A percentile compares a stretch with the other conserved stretches of the same genome.
phyloP scores from a whole-genome alignment of 2,888 invertebrate species.

The Entomobrya proxima region DNA sequence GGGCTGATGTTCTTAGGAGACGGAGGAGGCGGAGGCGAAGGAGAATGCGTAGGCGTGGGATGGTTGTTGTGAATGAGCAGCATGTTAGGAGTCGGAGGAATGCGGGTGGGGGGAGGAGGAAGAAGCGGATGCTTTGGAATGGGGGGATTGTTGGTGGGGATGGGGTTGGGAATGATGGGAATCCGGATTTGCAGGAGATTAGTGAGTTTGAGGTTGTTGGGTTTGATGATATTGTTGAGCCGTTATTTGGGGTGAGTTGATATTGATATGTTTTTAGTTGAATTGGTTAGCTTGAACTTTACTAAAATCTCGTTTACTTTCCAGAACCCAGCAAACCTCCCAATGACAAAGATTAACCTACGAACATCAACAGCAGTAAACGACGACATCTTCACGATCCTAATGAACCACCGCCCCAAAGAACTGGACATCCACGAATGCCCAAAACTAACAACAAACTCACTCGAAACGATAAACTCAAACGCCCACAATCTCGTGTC shows the following conservation, averaged over 20 bases:
- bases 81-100: conserved; percentile 17
- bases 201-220: conserved; percentile 52
- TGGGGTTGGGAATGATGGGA: neutral
- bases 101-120: conserved; percentile 26
- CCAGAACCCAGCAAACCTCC: conserved; percentile 83
- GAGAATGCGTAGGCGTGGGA: conserved; percentile 14
- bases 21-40: conserved; percentile 35
- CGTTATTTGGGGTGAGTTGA: conserved; percentile 68
- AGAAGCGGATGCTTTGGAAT: conserved; percentile 51
- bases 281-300: conserved; percentile 78
- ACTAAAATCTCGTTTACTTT: conserved; percentile 79
- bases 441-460: conserved; percentile 82
- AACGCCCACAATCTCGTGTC: conserved; percentile 84
- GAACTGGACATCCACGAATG: conserved; percentile 88
- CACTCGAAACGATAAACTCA: conserved; percentile 83
- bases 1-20: conserved; percentile 28
- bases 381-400: conserved; percentile 83
- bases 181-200: conserved; percentile 12
- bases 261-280: neutral
- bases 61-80: conserved; percentile 11
- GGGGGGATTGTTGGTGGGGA: conserved; percentile 37
- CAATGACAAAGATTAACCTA: conserved; percentile 84
- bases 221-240: conserved; percentile 52
- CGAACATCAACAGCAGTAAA: conserved; percentile 84
- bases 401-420: conserved; percentile 85